Conservation (phyloP, 2,797 vertebrate genomes). For the Enteromius argenteus region DNA sequence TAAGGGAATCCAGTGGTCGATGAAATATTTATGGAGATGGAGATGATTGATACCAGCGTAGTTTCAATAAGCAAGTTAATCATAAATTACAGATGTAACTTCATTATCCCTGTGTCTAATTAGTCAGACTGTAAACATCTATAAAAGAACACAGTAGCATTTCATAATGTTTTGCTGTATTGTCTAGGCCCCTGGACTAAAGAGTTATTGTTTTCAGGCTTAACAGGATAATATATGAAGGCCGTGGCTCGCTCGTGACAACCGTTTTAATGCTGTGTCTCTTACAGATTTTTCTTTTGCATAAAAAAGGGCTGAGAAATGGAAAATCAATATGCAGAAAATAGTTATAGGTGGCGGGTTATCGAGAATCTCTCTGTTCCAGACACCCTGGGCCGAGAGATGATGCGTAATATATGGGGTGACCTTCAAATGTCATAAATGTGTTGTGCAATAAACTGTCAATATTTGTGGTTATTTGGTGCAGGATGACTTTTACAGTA, state of each 20-base stretch:
- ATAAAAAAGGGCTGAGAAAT: constrained; percentile 67
- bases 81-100: constrained; percentile 60
- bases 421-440: constrained; percentile 99
- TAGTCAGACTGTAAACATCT: constrained; percentile 60
- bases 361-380: constrained; percentile 89
- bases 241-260: constrained; percentile 73
- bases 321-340: constrained; percentile 78
- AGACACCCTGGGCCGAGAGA: constrained; percentile 91
- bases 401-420: constrained; percentile 97
- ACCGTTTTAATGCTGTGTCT: constrained; percentile 74
- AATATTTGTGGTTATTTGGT: constrained; percentile 99
- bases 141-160: constrained; percentile 54
- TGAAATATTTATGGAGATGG: constrained; percentile 39
- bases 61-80: constrained; percentile 54
- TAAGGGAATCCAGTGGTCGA: constrained; percentile 44
- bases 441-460: constrained; percentile 99
- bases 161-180: constrained; percentile 51
- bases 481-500: constrained; percentile 99
- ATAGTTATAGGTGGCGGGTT: constrained; percentile 87
- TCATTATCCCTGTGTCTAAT: constrained; percentile 58
- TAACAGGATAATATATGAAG: constrained; percentile 70
- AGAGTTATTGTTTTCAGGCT: constrained; percentile 65
- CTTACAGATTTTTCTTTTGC: constrained; percentile 74
- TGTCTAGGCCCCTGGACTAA: constrained; percentile 47
- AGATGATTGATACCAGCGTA: constrained; percentile 47